Evolutionary conservation across 1,140 invertebrate genomes (phyloP).

Genomic region (Danaus plexippus): DNA sequence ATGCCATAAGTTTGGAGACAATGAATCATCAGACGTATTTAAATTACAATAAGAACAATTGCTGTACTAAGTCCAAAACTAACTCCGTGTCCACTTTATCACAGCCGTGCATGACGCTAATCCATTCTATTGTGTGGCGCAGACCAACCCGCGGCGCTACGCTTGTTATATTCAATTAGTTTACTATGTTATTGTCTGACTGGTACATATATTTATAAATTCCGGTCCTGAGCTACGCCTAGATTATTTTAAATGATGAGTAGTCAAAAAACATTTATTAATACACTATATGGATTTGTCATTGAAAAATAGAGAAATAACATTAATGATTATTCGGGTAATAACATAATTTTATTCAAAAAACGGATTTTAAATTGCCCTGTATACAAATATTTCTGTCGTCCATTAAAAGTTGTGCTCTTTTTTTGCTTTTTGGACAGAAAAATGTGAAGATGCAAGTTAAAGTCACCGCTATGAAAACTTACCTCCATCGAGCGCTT

Average conservation of each 20-base stretch:
- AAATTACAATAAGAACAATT: neutral
- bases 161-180: slow-evolving; percentile 3
- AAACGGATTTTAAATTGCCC: neutral
- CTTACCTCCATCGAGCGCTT: slow-evolving; percentile 6
- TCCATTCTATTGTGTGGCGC: slow-evolving; percentile 11
- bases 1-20: too few species aligned
- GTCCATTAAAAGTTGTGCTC: slow-evolving; percentile 10
- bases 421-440: neutral
- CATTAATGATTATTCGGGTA: too few species aligned
- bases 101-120: slow-evolving; percentile 16
- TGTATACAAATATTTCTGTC: slow-evolving; percentile 1
- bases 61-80: neutral
- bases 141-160: too few species aligned
- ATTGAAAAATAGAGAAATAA: too few species aligned
- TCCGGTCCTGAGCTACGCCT: too few species aligned
- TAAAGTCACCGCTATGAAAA: slow-evolving; percentile 14
- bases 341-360: too few species aligned
- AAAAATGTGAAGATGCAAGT: slow-evolving; percentile 9
- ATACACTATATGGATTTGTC: too few species aligned
- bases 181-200: neutral
- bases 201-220: too few species aligned
- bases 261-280: too few species aligned
- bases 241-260: too few species aligned
- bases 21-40: too few species aligned
- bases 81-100: slow-evolving; percentile 14